Evolutionary conservation across 2,113 vertebrate species (phyloP), one percentile per base, ranked within the genome.

Genomic region (Microtus ochrogaster): DNA sequence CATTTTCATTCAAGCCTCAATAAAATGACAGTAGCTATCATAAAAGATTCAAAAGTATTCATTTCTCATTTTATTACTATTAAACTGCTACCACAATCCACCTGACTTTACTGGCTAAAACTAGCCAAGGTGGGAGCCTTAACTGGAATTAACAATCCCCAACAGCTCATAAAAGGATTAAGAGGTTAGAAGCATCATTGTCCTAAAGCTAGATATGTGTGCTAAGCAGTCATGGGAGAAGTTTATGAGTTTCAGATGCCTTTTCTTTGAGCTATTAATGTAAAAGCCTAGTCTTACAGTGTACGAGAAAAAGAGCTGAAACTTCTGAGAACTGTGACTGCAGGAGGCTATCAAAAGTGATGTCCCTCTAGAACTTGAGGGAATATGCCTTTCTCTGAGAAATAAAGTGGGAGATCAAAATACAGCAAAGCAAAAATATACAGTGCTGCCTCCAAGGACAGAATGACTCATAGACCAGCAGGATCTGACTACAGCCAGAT

Each of bases 11-110:
- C 87, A 93, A 97, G 70, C 82, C 90, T 95, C 97, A 77, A 83
- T 95, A 97, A 97, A 70, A 63, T 87, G 68, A 94, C 44, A 90
- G 47, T 52, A 8, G 2, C 97, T 97, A 98, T 98, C 97, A 98
- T 98, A 94, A 96, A 97, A 98, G 94, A 98, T 98, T 98, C 97
- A 97, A 97, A 95, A 92, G 52, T 96, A 97, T 98, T 97, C 72
- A 97, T 97, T 98, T 97, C 89, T 97, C 95, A 95, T 98, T 97
- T 98, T 83, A 97, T 97, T 97, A 97, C 96, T 96, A 76, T 97
- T 96, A 97, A 97, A 97, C 91, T 65, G 30, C 78, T 97, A 85
- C 63, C 76, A 97, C 96, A 98, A 97, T 95, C 73, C 94, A 97
- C 95, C 94, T 97, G 11, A 97, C 98, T 98, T 98, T 96, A 93